phyloP scores from a whole-genome alignment of 1,140 invertebrate genomes.

The Halyomorpha halys region DNA sequence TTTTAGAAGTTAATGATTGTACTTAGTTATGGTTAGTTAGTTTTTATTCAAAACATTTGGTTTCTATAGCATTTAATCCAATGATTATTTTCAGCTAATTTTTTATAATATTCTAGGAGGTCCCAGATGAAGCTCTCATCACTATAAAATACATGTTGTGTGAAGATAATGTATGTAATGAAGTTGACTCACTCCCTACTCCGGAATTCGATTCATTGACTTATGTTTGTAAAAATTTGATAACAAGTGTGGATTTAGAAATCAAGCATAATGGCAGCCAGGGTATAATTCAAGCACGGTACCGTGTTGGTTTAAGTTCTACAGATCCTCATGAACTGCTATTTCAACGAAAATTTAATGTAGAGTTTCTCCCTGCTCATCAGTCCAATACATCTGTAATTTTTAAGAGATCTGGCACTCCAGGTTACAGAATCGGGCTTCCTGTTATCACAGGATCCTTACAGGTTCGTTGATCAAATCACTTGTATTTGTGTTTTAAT shows the following conservation, averaged over 20 bases:
- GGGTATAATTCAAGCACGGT: slow-evolving; percentile 41
- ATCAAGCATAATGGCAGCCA: slow-evolving; percentile 47
- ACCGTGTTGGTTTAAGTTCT: slow-evolving; percentile 38
- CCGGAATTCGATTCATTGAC: slow-evolving; percentile 14
- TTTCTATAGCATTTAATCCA: too few relatives aligned
- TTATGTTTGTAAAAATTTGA: slow-evolving; percentile 35
- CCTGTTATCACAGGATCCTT: slow-evolving; percentile 42
- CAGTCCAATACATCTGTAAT: slow-evolving; percentile 24
- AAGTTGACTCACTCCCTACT: slow-evolving; percentile 3
- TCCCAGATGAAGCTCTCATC: background rate
- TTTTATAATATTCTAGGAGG: background rate
- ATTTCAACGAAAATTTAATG: slow-evolving; percentile 42
- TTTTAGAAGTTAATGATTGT: too few relatives aligned
- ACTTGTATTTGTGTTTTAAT: too few relatives aligned
- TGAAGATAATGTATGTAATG: slow-evolving; percentile 20
- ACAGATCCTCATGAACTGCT: slow-evolving; percentile 28
- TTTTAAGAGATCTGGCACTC: slow-evolving; percentile 50
- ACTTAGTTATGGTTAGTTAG: too few relatives aligned
- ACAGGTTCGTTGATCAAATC: too few relatives aligned
- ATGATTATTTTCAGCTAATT: too few relatives aligned
- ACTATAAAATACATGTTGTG: background rate
- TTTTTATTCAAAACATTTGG: too few relatives aligned
- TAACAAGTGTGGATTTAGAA: slow-evolving; percentile 41
- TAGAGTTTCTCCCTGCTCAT: slow-evolving; percentile 40
- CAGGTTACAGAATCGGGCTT: slow-evolving; percentile 51